Evolutionary conservation across 2,888 invertebrate species (phyloP).

Genomic region (Baccha elongata): DNA sequence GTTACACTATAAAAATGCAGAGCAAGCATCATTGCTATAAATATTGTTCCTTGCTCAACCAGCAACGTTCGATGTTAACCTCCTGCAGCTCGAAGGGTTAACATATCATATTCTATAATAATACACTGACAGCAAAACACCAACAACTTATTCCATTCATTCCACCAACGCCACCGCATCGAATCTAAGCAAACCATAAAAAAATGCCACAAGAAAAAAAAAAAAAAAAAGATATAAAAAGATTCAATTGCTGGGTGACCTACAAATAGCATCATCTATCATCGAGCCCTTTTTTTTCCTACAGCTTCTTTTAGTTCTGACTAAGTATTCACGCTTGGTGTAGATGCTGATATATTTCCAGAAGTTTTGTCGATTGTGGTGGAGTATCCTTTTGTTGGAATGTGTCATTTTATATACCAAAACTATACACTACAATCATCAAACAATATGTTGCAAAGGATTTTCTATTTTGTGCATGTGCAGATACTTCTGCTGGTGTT

Average conservation of each 20-base stretch:
- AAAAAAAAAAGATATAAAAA: slow-evolving; percentile 28
- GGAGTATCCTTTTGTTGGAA: neutral
- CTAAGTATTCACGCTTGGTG: slow-evolving; percentile 41
- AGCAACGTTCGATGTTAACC: slow-evolving; percentile 35
- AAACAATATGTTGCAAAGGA: neutral
- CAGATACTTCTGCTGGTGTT: slow-evolving; percentile 43
- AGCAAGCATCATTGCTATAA: slow-evolving; percentile 55
- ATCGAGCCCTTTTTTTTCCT: slow-evolving; percentile 21
- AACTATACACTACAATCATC: slow-evolving; percentile 6
- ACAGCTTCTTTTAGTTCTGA: neutral
- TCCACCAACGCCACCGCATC: neutral
- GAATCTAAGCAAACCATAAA: slow-evolving; percentile 21
- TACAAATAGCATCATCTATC: slow-evolving; percentile 69
- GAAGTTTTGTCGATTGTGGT: neutral
- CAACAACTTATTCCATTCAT: neutral
- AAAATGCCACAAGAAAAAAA: slow-evolving; percentile 27
- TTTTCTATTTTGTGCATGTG: slow-evolving; percentile 33
- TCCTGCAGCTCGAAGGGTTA: slow-evolving; percentile 45
- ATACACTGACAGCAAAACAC: neutral
- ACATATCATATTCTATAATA: slow-evolving; percentile 65
- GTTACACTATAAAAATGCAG: slow-evolving; percentile 57
- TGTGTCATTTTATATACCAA: slow-evolving; percentile 56
- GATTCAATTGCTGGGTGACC: slow-evolving; percentile 68
- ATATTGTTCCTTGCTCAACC: slow-evolving; percentile 39
- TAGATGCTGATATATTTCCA: slow-evolving; percentile 38